Percentiles rank a stretch among this genome's conserved stretches.
These are phyloP conservation scores for Paraescarpia echinospica DNA, from an alignment of 1,140 invertebrate genomes.

Conservation along the genomic window DNA sequence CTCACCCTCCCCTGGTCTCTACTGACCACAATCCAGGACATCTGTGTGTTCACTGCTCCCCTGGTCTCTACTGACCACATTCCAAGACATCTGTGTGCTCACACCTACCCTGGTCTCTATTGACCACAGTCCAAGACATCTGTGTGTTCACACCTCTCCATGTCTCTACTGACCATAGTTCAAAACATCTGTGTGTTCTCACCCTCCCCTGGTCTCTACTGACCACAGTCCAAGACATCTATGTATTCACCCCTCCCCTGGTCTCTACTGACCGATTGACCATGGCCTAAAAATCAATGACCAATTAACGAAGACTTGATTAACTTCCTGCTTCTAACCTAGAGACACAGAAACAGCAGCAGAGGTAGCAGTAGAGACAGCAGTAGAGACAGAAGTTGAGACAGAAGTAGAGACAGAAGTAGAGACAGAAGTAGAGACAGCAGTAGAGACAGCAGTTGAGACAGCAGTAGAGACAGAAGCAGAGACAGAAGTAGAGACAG, in stretches of 20 bases:
- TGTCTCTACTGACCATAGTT: background rate
- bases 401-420: too few species aligned
- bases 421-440: too few species aligned
- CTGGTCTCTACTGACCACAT: background rate
- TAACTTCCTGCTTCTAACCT: background rate
- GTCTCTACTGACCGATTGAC: background rate
- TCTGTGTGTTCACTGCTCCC: background rate
- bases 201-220: background rate
- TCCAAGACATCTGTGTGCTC: background rate
- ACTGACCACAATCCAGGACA: too few species aligned
- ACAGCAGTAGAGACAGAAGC: too few species aligned
- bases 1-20: too few species aligned
- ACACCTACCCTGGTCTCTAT: background rate
- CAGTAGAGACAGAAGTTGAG: too few species aligned
- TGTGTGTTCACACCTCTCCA: background rate
- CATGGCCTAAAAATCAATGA: background rate
- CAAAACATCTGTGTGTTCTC: background rate
- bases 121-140: background rate
- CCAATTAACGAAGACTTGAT: background rate
- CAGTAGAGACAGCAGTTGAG: too few species aligned
- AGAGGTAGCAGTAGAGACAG: too few species aligned
- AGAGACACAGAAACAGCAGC: background rate
- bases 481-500: too few species aligned
- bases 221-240: background rate
- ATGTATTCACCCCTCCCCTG: background rate